phyloP scores from a whole-genome alignment of 2,113 vertebrate genomes.

The Azemiops feae region DNA sequence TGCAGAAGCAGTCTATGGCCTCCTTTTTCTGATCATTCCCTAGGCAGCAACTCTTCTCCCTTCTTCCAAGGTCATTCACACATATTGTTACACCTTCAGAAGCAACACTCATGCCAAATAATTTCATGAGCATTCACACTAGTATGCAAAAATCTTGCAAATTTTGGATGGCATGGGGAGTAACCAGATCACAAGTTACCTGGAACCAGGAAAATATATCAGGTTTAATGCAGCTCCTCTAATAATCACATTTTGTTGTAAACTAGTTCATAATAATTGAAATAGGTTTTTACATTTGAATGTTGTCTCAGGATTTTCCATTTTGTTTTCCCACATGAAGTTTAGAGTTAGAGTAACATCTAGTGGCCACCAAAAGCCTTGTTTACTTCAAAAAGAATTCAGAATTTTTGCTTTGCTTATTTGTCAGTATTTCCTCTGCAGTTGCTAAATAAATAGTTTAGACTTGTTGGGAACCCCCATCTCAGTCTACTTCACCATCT shows the following conservation, averaged over 20 bases:
- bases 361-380: constrained; percentile 30
- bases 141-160: not conserved
- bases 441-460: not conserved
- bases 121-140: not conserved
- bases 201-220: not conserved
- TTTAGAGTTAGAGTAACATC: constrained; percentile 34
- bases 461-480: not conserved
- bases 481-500: not conserved
- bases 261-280: not conserved
- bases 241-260: not conserved
- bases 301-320: not conserved
- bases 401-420: not conserved
- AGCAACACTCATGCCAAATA: not conserved
- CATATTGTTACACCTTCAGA: not conserved
- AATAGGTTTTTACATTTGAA: not conserved
- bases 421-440: not conserved
- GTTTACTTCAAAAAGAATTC: not conserved
- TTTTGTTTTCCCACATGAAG: not conserved
- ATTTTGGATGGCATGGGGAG: not conserved
- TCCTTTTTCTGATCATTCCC: too few relatives aligned
- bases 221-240: not conserved
- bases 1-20: too few relatives aligned
- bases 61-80: too few relatives aligned
- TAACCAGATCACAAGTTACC: not conserved
- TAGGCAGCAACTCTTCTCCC: too few relatives aligned